Evolutionary conservation across 2,888 invertebrate genomes (phyloP).

Genomic region (Diaperis boleti): DNA sequence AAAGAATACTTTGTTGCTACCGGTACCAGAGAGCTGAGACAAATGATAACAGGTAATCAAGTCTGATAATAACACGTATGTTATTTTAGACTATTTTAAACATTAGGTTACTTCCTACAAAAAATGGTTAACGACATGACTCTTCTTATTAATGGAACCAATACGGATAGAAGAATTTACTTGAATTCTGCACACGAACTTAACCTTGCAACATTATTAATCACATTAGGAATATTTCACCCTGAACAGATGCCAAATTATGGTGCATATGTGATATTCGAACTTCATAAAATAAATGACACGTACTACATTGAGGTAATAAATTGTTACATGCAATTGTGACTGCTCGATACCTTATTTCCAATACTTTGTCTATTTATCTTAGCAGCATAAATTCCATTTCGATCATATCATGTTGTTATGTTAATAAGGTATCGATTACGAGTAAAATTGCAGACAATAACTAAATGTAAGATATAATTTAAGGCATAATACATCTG

Average conservation of each 20-base stretch:
- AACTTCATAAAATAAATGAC: slow-evolving; percentile 55
- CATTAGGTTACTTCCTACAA: slow-evolving; percentile 49
- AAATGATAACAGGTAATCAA: slow-evolving; percentile 53
- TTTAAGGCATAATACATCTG: not conserved
- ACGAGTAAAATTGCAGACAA: slow-evolving; percentile 2
- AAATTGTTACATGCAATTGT: too few species aligned
- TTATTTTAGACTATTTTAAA: too few species aligned
- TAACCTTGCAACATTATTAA: slow-evolving; percentile 67
- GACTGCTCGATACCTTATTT: too few species aligned
- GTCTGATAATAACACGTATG: slow-evolving; percentile 5
- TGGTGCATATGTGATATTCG: slow-evolving; percentile 60
- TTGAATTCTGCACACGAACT: slow-evolving; percentile 69
- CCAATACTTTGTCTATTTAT: too few species aligned
- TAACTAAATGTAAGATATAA: too few species aligned
- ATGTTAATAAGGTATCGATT: too few species aligned
- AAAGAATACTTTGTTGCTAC: slow-evolving; percentile 59
- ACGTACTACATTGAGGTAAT: slow-evolving; percentile 54
- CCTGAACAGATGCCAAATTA: slow-evolving; percentile 62
- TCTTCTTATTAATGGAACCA: slow-evolving; percentile 44
- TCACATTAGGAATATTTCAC: slow-evolving; percentile 65
- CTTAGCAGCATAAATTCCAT: too few species aligned
- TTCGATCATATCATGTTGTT: too few species aligned
- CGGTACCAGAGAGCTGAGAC: slow-evolving; percentile 55
- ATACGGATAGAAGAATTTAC: slow-evolving; percentile 58
- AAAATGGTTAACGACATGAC: slow-evolving; percentile 53